Evolutionary conservation across 1,140 invertebrate genomes (phyloP).

Genomic region (Pseudomyrmex sp.): DNA sequence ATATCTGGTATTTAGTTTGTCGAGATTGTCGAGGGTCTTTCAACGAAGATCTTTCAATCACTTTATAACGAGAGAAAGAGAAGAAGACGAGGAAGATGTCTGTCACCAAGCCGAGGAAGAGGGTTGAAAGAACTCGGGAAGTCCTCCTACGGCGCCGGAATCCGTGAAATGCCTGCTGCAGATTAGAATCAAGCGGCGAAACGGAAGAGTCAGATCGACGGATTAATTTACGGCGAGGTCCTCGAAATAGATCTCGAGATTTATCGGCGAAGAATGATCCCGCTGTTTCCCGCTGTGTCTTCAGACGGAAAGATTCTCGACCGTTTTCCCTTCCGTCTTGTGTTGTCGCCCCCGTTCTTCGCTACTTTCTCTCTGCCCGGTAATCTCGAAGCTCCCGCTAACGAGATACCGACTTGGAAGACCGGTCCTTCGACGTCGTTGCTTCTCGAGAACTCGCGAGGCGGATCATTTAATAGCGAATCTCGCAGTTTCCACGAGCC

Average conservation of each 20-base stretch:
- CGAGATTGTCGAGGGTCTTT: conserved; percentile 32
- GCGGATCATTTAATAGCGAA: conserved; percentile 50
- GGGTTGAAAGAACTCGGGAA: conserved; percentile 15
- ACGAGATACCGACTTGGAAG: conserved; percentile 70
- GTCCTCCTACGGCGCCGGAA: conserved; percentile 3
- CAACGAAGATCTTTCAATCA: not conserved
- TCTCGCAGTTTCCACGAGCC: conserved; percentile 14
- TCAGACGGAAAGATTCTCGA: conserved; percentile 26
- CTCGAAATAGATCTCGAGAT: conserved; percentile 75
- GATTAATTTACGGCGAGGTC: conserved; percentile 77
- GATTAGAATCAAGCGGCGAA: conserved; percentile 73
- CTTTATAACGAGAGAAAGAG: conserved; percentile 24
- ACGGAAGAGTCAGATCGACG: conserved; percentile 69
- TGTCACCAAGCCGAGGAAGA: conserved; percentile 4
- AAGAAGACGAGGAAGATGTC: not conserved
- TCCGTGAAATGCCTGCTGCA: conserved; percentile 45
- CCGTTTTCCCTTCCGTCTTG: conserved; percentile 34
- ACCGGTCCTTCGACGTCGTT: conserved; percentile 47
- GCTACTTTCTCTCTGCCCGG: conserved; percentile 47
- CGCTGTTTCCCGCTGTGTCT: conserved; percentile 38
- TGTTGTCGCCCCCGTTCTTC: conserved; percentile 59
- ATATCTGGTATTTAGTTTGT: conserved; percentile 61
- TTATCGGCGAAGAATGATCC: conserved; percentile 72
- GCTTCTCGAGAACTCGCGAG: conserved; percentile 47
- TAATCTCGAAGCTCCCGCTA: conserved; percentile 64